Base-by-base conservation (phyloP, 2,113 vertebrate genomes). In the Acanthisitta chloris region DNA sequence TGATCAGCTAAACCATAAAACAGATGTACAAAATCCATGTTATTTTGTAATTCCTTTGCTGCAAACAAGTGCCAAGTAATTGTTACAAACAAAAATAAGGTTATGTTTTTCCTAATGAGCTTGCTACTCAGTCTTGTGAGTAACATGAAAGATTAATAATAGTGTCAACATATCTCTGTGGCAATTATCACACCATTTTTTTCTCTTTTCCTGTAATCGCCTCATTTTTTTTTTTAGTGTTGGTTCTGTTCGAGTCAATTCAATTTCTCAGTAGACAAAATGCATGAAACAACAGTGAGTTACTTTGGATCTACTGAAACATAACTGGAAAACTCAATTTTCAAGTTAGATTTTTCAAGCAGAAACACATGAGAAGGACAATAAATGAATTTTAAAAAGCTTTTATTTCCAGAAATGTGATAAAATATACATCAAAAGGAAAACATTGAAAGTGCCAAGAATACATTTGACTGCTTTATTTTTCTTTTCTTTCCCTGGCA, bases 301-400 rank as follows among this genome's bases (percentile, higher is more conserved):
- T 97, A 17, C 79, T 97, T 94, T 97, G 85, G 51, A 88, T 91
- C 58, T 94, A 69, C 83, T 96, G 94, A 91, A 94, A 97, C 94
- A 94, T 77, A 96, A 96, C 73, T 57, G 72, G 91, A 97, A 97
- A 98, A 97, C 71, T 96, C 94, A 96, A 88, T 97, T 98, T 98
- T 97, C 94, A 96, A 96, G 74, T 96, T 81, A 31, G 15, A 45
- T 86, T 96, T 92, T 98, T 96, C 86, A 93, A 78, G 96, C 93
- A 92, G 86, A 94, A 95, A 77, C 66, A 96, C 78, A 85, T n/a
- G 70, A 96, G 81, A 88, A 91, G 61, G 97, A 96, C 55, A 97
- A 88, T 86, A 94, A 94, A 80, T 87, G 28, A 94, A 70, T 95
- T 95, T 77, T 36, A 49, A 91, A 86, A 67, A 92, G 73, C 17